Evolutionary conservation across 2,888 invertebrate genomes (phyloP), one percentile per base, ranked within the genome.

Genomic region (Atrina japonica): DNA sequence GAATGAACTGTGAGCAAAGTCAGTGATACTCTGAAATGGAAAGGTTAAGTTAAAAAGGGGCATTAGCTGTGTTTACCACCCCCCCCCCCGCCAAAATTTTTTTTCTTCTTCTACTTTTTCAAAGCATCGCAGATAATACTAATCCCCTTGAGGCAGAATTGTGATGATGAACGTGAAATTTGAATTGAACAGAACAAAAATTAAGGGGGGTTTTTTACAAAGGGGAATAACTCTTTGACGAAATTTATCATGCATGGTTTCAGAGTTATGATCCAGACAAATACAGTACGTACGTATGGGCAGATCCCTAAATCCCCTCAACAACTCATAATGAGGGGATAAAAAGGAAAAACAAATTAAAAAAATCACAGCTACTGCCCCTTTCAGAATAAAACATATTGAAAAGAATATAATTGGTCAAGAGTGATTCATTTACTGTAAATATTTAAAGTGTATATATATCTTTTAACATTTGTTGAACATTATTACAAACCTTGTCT

Each of bases 1-100:
- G 90, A 99, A 95, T 1, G 97, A 98, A 11, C 97, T 95, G 90
- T 98, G 96, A 6, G 99, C 99, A 92, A 99, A 99, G 82, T 95
- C 97, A 73, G 93, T 90, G 85, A 93, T 93, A 55, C 92, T 91
- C 89, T 91, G 83, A 52, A 88, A 87, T 35, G 35, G 35, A 11
- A 35, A 35, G 35, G 11, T 5, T 7, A 35, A 50, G n/a, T n/a
- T 58, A 40, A 71, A 70, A 69, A 53, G 61, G 64, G 23, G 47
- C 7, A 9, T 47, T 21, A 9, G 47, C 5, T 21, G 3, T 47
- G 3, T 18, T 47, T 6, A 9, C 21, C 16, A 47, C 21, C 5
- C 21, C 47, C 5, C 5, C 5, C 21, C 7, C 21, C 47, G 16
- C 47, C n/a, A n/a, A n/a, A 18, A 9, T 47, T 18, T 47, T 47